Evolutionary conservation across 2,888 invertebrate species (phyloP), one percentile per base, ranked within the genome.

Genomic region (Dinocampus coccinellae): DNA sequence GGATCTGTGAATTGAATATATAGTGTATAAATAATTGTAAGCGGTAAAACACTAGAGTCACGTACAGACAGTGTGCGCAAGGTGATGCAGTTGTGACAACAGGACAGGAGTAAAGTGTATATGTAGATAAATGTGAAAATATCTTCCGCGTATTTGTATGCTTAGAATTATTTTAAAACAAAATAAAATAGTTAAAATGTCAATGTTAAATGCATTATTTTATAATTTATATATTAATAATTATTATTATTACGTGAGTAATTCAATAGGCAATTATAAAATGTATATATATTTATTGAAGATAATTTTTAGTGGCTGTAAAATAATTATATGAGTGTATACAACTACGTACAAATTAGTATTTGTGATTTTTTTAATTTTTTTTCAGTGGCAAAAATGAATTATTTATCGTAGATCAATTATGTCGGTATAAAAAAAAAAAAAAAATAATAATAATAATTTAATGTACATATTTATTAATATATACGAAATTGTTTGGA

Each of bases 81-180:
- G 47, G 47, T 47, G 47, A 47, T 47, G 47, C 47, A 47, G 16
- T 47, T 47, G 47, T 47, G 47, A 47, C 47, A 47, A 47, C 47
- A 47, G 47, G 16, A 16, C 47, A 47, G 20, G 20, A 47, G 7
- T 29, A 29, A 7, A 29, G 29, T 4, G 29, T n/a, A 3, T n/a
- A 1, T 3, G 20, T 47, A 29, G 3, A n/a, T 47, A 47, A 16
- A n/a, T 16, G 16, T 47, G 7, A 16, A 39, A 39, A 39, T 13
- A 16, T 47, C 47, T 47, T 16, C 16, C 47, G 47, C 9, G 47
- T 16, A n/a, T 47, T 7, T 47, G 47, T 16, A 16, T 3, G 16
- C 16, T 47, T 2, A 47, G 47, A 47, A n/a, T 47, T 47, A 47
- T 47, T 16, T 7, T n/a, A 9, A 47, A 47, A 47, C 16, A 16